These are phyloP conservation scores for Heliconius aoede DNA, from an alignment of 2,888 invertebrate species.

Conservation along the genomic window DNA sequence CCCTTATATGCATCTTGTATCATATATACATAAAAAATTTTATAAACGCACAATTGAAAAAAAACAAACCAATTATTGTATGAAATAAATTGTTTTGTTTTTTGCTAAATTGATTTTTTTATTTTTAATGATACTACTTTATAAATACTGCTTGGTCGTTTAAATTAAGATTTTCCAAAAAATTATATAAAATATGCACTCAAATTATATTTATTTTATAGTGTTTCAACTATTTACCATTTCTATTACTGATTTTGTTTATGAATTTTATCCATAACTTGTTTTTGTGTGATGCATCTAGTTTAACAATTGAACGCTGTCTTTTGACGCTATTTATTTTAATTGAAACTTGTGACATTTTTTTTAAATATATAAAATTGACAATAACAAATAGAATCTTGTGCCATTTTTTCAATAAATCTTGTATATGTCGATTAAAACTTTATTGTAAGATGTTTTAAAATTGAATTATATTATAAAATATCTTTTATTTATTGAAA, in stretches of 20 bases:
- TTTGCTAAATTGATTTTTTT: not conserved
- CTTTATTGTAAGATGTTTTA: not conserved
- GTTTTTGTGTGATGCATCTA: not conserved
- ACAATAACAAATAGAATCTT: constrained; percentile 3
- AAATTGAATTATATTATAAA: not conserved
- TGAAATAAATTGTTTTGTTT: not conserved
- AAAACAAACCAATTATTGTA: not conserved
- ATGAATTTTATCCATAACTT: not conserved
- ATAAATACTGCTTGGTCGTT: not conserved
- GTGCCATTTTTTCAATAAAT: constrained; percentile 12
- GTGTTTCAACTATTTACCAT: too few relatives aligned
- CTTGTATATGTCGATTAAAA: not conserved
- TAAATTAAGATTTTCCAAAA: not conserved
- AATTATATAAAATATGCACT: too few relatives aligned
- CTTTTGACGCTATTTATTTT: not conserved
- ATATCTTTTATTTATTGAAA: not conserved
- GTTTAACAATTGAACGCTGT: not conserved
- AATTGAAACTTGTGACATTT: not conserved
- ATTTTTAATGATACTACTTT: not conserved
- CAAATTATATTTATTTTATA: too few relatives aligned
- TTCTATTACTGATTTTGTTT: not conserved
- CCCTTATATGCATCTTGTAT: not conserved
- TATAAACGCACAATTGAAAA: not conserved
- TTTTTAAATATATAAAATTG: not conserved
- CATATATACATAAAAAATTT: not conserved